phyloP scores from a whole-genome alignment of 2,888 invertebrate genomes.

The Prosapia bicincta region DNA sequence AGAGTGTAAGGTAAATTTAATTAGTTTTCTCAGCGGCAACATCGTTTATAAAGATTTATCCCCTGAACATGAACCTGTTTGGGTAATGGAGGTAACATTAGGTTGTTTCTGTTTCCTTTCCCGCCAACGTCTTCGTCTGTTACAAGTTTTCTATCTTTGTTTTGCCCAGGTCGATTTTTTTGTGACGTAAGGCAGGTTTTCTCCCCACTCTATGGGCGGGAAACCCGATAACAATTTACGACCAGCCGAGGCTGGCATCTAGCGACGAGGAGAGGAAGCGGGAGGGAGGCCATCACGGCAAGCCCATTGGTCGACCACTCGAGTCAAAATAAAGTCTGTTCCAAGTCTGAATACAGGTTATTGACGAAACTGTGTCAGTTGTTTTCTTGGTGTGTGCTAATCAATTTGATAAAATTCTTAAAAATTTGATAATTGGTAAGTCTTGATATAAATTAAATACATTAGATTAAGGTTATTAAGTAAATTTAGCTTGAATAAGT shows the following conservation, averaged over 20 bases:
- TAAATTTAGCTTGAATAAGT: background rate
- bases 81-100: background rate
- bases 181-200: background rate
- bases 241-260: background rate
- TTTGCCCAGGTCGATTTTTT: background rate
- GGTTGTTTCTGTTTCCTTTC: background rate
- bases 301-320: background rate
- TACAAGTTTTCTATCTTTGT: background rate
- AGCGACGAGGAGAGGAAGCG: background rate
- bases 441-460: background rate
- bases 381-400: slow-evolving; percentile 2
- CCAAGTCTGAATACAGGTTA: slow-evolving; percentile 2
- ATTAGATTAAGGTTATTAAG: background rate
- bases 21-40: too few species aligned
- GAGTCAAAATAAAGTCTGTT: background rate
- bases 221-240: background rate
- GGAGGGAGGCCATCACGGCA: background rate
- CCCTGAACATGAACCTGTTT: background rate
- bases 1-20: too few species aligned
- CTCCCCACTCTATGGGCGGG: background rate
- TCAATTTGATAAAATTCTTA: background rate
- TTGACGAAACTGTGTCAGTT: slow-evolving; percentile 2
- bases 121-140: background rate
- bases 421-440: background rate
- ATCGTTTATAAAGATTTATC: background rate